phyloP scores from a whole-genome alignment of 2,888 invertebrate genomes.

The Julus scanicus region DNA sequence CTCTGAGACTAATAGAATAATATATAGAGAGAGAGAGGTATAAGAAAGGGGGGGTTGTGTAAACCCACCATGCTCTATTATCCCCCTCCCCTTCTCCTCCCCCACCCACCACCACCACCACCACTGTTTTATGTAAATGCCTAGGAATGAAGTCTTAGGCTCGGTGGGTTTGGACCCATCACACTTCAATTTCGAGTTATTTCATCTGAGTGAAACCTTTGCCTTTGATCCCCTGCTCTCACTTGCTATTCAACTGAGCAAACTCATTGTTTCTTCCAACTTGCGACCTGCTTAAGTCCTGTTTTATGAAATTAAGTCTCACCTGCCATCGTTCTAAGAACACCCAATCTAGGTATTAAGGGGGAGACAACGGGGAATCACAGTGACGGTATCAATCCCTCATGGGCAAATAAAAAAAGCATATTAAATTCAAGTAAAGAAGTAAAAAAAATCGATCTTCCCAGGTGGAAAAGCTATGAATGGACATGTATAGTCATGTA shows the following conservation, averaged over 20 bases:
- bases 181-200: constrained; percentile 31
- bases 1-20: constrained; percentile 4
- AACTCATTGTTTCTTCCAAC: constrained; percentile 8
- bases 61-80: no score
- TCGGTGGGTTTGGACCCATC: constrained; percentile 18
- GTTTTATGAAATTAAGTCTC: constrained; percentile 40
- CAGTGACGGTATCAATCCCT: no score
- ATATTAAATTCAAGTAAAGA: no score
- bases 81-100: no score
- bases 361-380: not conserved
- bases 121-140: not conserved
- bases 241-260: constrained; percentile 23
- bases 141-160: not conserved
- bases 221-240: not conserved
- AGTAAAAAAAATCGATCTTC: no score
- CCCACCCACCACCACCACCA: not conserved
- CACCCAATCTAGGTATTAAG: no score
- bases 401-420: no score
- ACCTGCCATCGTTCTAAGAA: not conserved
- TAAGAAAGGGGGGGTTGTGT: not conserved
- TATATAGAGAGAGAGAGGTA: not conserved
- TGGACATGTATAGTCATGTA: no score
- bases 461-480: no score
- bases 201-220: constrained; percentile 14
- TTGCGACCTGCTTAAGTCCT: not conserved